These are phyloP conservation scores for Ferrisia virgata DNA, from an alignment of 2,888 invertebrate genomes.

Conservation along the genomic window DNA sequence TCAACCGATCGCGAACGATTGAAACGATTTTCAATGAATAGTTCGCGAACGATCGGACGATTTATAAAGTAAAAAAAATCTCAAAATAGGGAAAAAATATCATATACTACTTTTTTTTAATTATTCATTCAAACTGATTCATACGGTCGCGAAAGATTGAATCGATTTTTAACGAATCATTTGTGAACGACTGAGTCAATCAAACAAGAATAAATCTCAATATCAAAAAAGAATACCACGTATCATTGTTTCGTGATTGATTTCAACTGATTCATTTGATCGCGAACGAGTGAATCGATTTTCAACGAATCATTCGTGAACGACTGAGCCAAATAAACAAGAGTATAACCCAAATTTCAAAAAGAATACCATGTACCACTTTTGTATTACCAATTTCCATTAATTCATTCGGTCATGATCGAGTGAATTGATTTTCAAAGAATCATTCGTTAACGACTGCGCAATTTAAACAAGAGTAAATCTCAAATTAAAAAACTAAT, in stretches of 20 bases:
- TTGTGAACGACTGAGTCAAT: too few species aligned
- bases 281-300: not conserved
- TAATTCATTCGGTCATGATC: not conserved
- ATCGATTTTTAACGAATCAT: too few species aligned
- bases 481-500: too few species aligned
- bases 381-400: not conserved
- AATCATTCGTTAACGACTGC: not conserved
- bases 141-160: too few species aligned
- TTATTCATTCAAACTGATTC: not conserved
- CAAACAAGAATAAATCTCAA: too few species aligned
- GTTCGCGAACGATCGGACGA: too few species aligned
- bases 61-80: not conserved
- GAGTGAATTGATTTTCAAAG: not conserved
- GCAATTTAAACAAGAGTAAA: not conserved
- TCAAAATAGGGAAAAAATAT: too few species aligned
- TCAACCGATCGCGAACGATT: too few species aligned
- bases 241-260: too few species aligned
- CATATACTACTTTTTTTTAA: not conserved
- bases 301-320: not conserved
- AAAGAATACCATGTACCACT: not conserved
- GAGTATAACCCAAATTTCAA: too few species aligned
- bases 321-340: not conserved
- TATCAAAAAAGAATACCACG: too few species aligned
- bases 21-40: too few species aligned
- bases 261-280: not conserved